Evolutionary conservation across 64 coral and sea anemone genomes (phyloP).

Genomic region (Montipora cactus): DNA sequence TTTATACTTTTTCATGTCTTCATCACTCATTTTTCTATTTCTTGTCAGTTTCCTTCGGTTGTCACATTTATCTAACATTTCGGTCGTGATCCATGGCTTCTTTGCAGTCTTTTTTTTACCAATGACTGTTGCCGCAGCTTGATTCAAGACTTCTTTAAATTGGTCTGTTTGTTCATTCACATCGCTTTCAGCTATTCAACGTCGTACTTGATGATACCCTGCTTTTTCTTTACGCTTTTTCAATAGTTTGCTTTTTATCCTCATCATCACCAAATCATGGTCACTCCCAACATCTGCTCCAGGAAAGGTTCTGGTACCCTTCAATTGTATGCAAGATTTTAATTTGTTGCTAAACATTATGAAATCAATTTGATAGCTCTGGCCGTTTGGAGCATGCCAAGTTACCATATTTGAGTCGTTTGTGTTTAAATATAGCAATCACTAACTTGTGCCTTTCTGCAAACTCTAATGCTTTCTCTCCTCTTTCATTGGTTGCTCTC

Average conservation of each 20-base stretch:
- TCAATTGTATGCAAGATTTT: neutral
- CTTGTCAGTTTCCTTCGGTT: neutral
- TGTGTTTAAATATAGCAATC: neutral
- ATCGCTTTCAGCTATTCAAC: constrained; percentile 1
- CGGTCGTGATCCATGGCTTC: constrained; percentile 22
- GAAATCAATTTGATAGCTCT: constrained; percentile 16
- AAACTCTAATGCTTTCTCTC: constrained; percentile 3
- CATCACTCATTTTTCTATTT: neutral
- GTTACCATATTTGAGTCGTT: constrained; percentile 23
- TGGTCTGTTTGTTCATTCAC: neutral
- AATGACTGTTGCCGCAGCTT: neutral
- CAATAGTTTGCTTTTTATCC: neutral
- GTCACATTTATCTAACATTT: constrained; percentile 3
- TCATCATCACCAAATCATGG: constrained; percentile 8
- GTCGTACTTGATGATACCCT: neutral
- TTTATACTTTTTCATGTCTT: neutral
- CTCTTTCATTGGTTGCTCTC: neutral
- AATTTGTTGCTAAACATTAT: constrained; percentile 11
- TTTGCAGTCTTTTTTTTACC: constrained; percentile 12
- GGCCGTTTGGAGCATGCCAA: constrained; percentile 14
- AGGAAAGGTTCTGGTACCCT: neutral
- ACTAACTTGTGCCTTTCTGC: neutral
- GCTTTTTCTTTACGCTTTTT: neutral
- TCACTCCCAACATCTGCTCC: neutral
- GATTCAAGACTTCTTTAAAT: neutral